These are phyloP conservation scores for Semotilus atromaculatus DNA, from an alignment of 2,797 vertebrate genomes.

Conservation along the genomic window DNA sequence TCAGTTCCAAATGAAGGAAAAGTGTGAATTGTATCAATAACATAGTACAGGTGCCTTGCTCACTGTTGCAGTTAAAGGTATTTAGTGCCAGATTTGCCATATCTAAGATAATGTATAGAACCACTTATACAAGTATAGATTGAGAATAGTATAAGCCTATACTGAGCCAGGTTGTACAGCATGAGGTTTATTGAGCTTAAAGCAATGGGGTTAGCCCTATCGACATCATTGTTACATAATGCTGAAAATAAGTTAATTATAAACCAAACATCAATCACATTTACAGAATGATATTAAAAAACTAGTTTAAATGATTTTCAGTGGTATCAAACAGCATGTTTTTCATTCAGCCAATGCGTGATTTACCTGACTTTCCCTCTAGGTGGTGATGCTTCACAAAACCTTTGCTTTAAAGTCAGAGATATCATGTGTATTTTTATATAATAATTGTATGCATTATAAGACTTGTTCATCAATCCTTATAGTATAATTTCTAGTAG, in stretches of 20 bases:
- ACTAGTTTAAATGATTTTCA: background rate
- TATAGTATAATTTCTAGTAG: background rate
- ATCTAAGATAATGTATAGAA: background rate
- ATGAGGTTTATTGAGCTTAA: background rate
- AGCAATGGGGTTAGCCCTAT: background rate
- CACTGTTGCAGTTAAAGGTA: background rate
- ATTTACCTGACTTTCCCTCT: conserved; percentile 12
- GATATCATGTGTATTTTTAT: background rate
- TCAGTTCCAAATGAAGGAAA: conserved; percentile 1
- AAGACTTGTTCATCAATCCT: background rate
- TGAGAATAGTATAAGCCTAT: background rate
- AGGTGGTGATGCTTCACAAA: conserved; percentile 26
- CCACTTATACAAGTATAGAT: background rate
- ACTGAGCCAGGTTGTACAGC: background rate
- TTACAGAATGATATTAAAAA: background rate
- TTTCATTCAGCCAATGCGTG: background rate
- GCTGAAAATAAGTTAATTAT: background rate
- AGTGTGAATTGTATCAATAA: conserved; percentile 1
- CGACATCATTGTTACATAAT: background rate
- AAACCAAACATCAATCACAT: background rate
- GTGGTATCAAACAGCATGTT: background rate
- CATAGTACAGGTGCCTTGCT: background rate
- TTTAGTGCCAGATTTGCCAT: background rate
- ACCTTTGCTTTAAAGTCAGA: background rate
- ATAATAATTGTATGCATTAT: background rate